phyloP scores from a whole-genome alignment of 1,140 invertebrate genomes.

The Cephus cinctus region DNA sequence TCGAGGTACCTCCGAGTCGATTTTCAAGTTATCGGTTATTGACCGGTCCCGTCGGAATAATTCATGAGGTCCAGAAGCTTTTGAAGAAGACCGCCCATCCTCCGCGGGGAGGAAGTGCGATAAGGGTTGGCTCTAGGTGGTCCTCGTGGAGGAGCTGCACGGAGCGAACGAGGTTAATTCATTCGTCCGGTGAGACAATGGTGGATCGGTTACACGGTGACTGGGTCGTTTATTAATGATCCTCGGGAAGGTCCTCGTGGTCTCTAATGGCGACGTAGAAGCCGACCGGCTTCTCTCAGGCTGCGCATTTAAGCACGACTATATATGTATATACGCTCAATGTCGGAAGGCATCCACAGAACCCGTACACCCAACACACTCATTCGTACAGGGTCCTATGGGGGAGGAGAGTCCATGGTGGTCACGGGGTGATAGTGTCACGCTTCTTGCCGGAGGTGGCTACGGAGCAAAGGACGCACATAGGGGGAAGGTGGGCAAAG shows the following conservation, averaged over 20 bases:
- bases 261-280: constrained; percentile 28
- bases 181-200: constrained; percentile 44
- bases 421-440: neutral
- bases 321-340: neutral
- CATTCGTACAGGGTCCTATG: no score
- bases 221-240: constrained; percentile 49
- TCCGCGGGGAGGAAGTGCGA: constrained; percentile 36
- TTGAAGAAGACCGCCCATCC: constrained; percentile 38
- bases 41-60: constrained; percentile 39
- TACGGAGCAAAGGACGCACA: constrained; percentile 17
- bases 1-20: no score
- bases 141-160: neutral
- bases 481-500: constrained; percentile 30
- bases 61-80: constrained; percentile 43
- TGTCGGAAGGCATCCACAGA: neutral
- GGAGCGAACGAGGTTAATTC: constrained; percentile 34
- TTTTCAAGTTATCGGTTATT: constrained; percentile 49
- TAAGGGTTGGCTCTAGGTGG: neutral
- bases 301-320: no score
- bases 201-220: constrained; percentile 40
- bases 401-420: no score
- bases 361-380: constrained; percentile 13
- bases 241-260: constrained; percentile 18
- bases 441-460: neutral
- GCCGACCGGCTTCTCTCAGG: constrained; percentile 12